A percentile compares a stretch with the other conserved stretches of the same genome.
Evolutionary conservation across 2,888 invertebrate genomes (phyloP).

Genomic region (Pristionchus fissidentatus): DNA sequence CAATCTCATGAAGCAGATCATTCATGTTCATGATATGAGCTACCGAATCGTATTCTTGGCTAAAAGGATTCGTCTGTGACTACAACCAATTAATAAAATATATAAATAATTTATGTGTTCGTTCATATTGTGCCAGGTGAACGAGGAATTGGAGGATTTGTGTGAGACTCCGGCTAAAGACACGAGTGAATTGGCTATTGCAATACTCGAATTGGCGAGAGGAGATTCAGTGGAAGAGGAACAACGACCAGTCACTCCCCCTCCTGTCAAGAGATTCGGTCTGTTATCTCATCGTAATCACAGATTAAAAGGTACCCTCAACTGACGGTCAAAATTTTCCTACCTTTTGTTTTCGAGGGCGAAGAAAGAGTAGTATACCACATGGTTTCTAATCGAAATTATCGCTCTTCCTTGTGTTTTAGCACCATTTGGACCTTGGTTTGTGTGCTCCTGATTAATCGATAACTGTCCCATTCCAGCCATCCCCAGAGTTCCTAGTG

Average conservation of each 20-base stretch:
- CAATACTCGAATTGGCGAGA: slow-evolving; percentile 37
- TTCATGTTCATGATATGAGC: too few species aligned
- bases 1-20: too few species aligned
- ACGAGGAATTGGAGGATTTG: slow-evolving; percentile 3
- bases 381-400: too few species aligned
- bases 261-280: slow-evolving; percentile 23
- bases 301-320: not conserved
- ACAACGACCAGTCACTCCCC: slow-evolving; percentile 30
- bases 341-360: too few species aligned
- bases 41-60: too few species aligned
- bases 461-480: not conserved
- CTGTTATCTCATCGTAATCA: not conserved
- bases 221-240: not conserved
- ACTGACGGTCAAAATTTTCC: too few species aligned
- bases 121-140: not conserved
- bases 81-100: too few species aligned
- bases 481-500: not conserved
- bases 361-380: too few species aligned
- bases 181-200: slow-evolving; percentile 31
- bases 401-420: too few species aligned
- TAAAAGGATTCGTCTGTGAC: too few species aligned
- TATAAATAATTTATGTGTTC: not conserved
- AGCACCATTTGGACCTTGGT: too few species aligned
- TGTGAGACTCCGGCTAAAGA: slow-evolving; percentile 23
- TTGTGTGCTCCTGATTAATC: too few species aligned